phyloP scores from a whole-genome alignment of 2,888 invertebrate species.

The Caenorhabditis drosophilae region DNA sequence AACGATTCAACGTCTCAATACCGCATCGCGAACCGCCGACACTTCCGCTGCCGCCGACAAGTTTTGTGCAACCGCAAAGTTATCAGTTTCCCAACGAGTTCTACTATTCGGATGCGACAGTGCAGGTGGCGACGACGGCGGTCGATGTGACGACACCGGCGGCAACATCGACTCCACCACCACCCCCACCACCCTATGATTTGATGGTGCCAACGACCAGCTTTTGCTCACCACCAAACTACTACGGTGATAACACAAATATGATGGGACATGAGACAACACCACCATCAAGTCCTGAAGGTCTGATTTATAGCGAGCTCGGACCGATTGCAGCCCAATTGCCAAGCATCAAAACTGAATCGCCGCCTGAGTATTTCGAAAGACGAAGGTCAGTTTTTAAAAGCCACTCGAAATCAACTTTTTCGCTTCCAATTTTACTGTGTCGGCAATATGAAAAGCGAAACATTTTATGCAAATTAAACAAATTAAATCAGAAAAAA shows the following conservation, averaged over 20 bases:
- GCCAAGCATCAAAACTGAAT: slow-evolving; percentile 16
- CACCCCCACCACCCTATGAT: slow-evolving; percentile 1
- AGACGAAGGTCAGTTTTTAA: slow-evolving; percentile 10
- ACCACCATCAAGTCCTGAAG: slow-evolving; percentile 38
- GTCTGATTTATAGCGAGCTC: background rate
- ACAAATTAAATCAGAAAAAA: background rate
- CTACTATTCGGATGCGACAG: no score
- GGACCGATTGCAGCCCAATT: slow-evolving; percentile 23
- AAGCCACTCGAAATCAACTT: background rate
- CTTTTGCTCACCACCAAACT: background rate
- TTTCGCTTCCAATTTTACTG: background rate
- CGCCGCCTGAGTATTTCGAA: no score
- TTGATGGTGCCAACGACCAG: slow-evolving; percentile 7
- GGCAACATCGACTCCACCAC: background rate
- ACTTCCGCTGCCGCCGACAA: slow-evolving; percentile 13
- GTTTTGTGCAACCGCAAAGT: background rate
- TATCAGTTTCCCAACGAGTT: background rate
- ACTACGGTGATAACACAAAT: background rate
- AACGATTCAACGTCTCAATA: slow-evolving; percentile 7
- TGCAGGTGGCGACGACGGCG: no score
- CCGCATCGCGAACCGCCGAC: slow-evolving; percentile 21
- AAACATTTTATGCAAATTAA: no score
- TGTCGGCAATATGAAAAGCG: slow-evolving; percentile 38
- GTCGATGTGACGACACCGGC: background rate
- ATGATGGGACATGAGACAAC: slow-evolving; percentile 8